These are phyloP conservation scores for Morpho deidamia DNA, from an alignment of 2,888 invertebrate genomes.

Conservation along the genomic window DNA sequence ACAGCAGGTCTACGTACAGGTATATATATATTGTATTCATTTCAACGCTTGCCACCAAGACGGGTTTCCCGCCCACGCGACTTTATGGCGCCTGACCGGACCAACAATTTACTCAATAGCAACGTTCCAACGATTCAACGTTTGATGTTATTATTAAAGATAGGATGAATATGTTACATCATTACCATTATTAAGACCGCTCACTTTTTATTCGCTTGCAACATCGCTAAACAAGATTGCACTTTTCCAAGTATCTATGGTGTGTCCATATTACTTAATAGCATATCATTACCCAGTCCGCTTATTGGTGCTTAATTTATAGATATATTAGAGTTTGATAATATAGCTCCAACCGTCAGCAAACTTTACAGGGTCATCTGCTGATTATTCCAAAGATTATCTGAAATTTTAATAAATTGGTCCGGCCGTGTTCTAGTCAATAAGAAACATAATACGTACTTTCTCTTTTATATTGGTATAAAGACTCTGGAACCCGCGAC, in stretches of 20 bases:
- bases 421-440: too few relatives aligned
- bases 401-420: too few relatives aligned
- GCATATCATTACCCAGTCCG: too few relatives aligned
- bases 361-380: too few relatives aligned
- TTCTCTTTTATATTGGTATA: too few relatives aligned
- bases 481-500: too few relatives aligned
- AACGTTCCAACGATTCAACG: constrained; percentile 36
- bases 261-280: too few relatives aligned
- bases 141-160: constrained; percentile 21
- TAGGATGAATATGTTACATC: constrained; percentile 15
- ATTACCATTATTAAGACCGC: constrained; percentile 9
- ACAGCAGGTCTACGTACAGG: constrained; percentile 16
- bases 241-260: neutral
- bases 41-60: constrained; percentile 55
- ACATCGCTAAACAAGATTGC: neutral
- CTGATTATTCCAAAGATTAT: too few relatives aligned
- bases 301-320: too few relatives aligned
- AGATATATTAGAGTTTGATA: too few relatives aligned
- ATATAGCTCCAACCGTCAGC: too few relatives aligned
- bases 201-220: constrained; percentile 1
- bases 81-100: constrained; percentile 66
- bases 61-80: constrained; percentile 77
- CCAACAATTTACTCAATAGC: constrained; percentile 52
- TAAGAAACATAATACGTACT: too few relatives aligned
- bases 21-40: constrained; percentile 34